Base-by-base conservation (phyloP, 2,113 vertebrate species). In the Thryonomys swinderianus region DNA sequence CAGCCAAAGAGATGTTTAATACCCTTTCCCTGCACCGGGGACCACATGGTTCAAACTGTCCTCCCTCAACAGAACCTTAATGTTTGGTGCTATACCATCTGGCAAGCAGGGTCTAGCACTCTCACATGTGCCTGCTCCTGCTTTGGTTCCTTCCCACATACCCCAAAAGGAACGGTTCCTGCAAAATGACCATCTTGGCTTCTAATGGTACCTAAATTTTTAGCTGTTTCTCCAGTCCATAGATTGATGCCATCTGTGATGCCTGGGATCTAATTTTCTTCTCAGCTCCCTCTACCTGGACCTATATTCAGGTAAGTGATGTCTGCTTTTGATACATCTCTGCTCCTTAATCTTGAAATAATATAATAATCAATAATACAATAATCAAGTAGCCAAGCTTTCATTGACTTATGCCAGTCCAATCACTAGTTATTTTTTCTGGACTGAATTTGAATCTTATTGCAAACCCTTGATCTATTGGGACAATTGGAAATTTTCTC, bases 371-470 rank as follows among this genome's bases (percentile, higher is more conserved):
- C n/a, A n/a, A n/a, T 34, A 93, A 42, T 62, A 48, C 7, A 89
- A 40, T 40, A 48, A 48, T 53, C n/a, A 59, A 59, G 2, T 34
- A 61, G 59, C 64, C 25, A 23, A 91, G 48, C 40, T 88, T 94
- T 73, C n/a, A 66, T 37, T 66, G 30, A 1, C 6, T 88, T 32
- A 51, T 48, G 51, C 16, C 27, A 12, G 82, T 67, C 71, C 62
- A 48, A 48, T 85, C 61, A 71, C 85, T 7, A 5, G 6, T 55
- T 32, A 87, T 95, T 67, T 59, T 78, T 91, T 94, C 57, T 76
- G 55, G 59, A 69, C 34, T 85, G 82, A 73, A 55, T 66, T 85
- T 88, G 71, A 95, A 45, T 85, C 94, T 88, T 71, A n/a, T 69
- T 85, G 53, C 51, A 85, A 84, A 89, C 8, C 30, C n/a, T 59